Conservation (phyloP, 2,888 invertebrate genomes). For the Meliscaeva auricollis region DNA sequence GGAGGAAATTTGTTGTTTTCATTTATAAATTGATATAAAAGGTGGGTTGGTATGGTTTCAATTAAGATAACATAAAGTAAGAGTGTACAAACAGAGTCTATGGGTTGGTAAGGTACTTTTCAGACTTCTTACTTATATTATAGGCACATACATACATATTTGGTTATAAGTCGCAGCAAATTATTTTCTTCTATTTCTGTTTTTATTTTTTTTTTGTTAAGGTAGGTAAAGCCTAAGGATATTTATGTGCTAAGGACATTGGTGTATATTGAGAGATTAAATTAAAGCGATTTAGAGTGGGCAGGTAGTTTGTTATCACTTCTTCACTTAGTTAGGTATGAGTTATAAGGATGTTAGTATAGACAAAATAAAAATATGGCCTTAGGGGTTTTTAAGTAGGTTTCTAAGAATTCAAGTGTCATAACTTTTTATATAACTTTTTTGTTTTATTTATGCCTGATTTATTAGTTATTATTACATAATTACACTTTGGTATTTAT, state of each 20-base stretch:
- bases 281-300: background rate
- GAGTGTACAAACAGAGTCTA: background rate
- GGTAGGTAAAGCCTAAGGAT: background rate
- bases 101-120: background rate
- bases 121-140: background rate
- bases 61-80: conserved; percentile 59
- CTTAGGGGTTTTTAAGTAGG: no score
- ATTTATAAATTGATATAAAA: conserved; percentile 24
- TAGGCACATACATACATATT: background rate
- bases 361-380: no score
- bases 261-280: background rate
- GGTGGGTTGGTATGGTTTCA: conserved; percentile 49
- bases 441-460: no score
- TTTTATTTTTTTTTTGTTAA: background rate
- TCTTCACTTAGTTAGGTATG: background rate
- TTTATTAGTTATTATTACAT: no score
- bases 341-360: no score
- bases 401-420: no score
- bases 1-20: conserved; percentile 34
- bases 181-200: no score
- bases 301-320: background rate
- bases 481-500: no score
- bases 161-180: conserved; percentile 7
- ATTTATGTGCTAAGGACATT: background rate
- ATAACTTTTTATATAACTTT: no score